Evolutionary conservation across 2,888 invertebrate genomes (phyloP).

Genomic region (Caenorhabditis panamensis): DNA sequence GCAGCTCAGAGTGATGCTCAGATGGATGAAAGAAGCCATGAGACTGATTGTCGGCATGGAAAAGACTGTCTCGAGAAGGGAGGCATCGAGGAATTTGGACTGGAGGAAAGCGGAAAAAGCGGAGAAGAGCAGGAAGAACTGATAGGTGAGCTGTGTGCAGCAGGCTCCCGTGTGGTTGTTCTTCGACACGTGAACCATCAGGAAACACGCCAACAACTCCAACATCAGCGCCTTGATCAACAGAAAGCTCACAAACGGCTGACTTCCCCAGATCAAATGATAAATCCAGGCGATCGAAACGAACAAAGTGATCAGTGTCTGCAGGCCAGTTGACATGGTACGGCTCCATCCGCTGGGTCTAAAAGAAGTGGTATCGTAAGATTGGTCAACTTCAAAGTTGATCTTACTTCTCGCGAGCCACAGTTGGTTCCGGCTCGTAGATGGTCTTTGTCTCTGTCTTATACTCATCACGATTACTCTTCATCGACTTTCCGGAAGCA

Average conservation of each 20-base stretch:
- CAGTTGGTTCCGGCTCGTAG: not conserved
- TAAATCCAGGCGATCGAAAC: not conserved
- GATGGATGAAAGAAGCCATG: not conserved
- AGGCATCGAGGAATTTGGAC: not conserved
- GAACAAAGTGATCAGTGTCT: not conserved
- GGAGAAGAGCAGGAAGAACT: not conserved
- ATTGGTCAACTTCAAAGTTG: no score
- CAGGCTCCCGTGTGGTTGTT: not conserved
- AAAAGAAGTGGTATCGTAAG: no score
- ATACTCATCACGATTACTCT: no score
- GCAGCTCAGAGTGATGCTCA: constrained; percentile 13
- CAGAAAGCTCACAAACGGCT: not conserved
- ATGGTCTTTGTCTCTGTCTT: not conserved
- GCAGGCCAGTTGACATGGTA: no score
- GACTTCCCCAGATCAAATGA: not conserved
- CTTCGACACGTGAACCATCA: not conserved
- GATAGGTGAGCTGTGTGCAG: not conserved
- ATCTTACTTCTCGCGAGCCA: no score
- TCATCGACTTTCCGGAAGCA: no score
- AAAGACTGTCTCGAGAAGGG: not conserved
- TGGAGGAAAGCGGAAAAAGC: not conserved
- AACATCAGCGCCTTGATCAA: not conserved
- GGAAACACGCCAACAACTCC: not conserved
- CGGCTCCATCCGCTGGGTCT: no score
- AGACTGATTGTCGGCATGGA: not conserved